These are phyloP conservation scores for Phocoena phocoena DNA, from an alignment of 2,113 vertebrate species.

Conservation along the genomic window DNA sequence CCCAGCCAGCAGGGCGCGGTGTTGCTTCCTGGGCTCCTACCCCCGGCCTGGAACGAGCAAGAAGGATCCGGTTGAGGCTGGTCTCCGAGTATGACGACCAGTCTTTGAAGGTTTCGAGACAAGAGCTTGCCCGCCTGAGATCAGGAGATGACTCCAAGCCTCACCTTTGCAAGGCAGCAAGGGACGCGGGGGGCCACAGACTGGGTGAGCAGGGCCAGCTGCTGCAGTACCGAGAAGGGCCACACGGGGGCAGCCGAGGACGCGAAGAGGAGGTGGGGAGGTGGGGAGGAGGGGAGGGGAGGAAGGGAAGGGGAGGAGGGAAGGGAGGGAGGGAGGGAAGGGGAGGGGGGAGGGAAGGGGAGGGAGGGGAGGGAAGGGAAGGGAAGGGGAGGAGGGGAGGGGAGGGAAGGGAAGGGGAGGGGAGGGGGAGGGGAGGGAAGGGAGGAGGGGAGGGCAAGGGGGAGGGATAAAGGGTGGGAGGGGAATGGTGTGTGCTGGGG, in stretches of 20 bases:
- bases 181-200: fast-evolving
- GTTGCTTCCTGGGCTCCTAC: background rate
- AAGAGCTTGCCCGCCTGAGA: background rate
- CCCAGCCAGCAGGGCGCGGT: background rate
- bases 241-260: background rate
- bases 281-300: no score
- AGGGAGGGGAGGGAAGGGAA: fast-evolving
- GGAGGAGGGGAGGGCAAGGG: fast-evolving
- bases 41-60: background rate
- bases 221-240: background rate
- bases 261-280: background rate
- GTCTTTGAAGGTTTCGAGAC: background rate
- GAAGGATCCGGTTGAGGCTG: background rate
- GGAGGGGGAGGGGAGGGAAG: fast-evolving
- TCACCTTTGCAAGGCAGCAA: background rate
- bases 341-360: no score
- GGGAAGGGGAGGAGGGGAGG: fast-evolving
- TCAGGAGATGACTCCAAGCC: background rate
- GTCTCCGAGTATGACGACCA: background rate
- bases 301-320: fast-evolving
- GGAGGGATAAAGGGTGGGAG: background rate
- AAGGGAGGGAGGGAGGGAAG: background rate
- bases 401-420: no score
- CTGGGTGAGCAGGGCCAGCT: background rate
- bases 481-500: background rate